A percentile compares a stretch with the other conserved stretches of the same genome.
These are phyloP conservation scores for Potamarius usumacintae DNA, from an alignment of 2,113 vertebrate species.

Conservation along the genomic window DNA sequence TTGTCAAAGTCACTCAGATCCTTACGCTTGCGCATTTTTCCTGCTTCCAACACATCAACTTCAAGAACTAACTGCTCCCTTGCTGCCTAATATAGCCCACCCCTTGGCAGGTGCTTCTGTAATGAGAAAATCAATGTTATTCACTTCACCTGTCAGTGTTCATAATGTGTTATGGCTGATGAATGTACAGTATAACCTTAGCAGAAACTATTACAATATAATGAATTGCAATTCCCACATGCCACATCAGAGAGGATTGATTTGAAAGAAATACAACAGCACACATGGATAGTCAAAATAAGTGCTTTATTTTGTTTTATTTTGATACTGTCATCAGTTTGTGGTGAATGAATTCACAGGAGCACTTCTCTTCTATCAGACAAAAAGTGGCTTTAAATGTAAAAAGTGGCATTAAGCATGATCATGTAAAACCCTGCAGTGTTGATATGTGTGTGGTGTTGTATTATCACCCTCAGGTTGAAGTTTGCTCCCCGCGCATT, in stretches of 20 bases:
- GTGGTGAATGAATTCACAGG: not conserved
- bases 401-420: not conserved
- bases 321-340: not conserved
- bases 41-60: no score
- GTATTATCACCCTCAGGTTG: constrained; percentile 75
- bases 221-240: not conserved
- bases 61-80: no score
- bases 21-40: no score
- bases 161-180: no score
- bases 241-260: no score
- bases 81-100: no score
- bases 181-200: not conserved
- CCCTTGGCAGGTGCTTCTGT: no score
- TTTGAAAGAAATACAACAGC: not conserved
- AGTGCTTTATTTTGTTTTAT: not conserved
- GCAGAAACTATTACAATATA: no score
- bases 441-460: not conserved
- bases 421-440: not conserved
- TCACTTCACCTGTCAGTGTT: no score
- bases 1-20: no score
- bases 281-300: not conserved
- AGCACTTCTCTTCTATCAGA: not conserved
- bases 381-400: no score
- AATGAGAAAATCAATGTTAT: no score
- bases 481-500: constrained; percentile 82